Percentiles rank a stretch among this genome's conserved stretches.
Evolutionary conservation across 1,140 invertebrate genomes (phyloP).

Genomic region (Pogonognathellus flavescens): DNA sequence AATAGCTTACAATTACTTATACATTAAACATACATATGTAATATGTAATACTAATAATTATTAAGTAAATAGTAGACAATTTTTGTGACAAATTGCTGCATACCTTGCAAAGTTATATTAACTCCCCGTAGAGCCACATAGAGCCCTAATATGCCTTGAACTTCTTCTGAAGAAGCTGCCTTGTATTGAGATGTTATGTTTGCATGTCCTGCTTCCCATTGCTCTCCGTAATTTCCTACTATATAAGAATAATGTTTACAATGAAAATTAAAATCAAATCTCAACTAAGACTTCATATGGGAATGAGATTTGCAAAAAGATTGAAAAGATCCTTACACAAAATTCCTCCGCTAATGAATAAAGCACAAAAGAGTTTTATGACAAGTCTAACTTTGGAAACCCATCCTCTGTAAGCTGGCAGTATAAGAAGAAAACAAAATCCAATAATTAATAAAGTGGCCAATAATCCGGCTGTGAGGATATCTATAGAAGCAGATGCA

Average conservation of each 20-base stretch:
- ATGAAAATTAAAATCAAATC: too few relatives aligned
- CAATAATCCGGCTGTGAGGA: conserved; percentile 73
- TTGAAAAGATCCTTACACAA: conserved; percentile 70
- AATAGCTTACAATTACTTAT: too few relatives aligned
- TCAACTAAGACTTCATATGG: background rate
- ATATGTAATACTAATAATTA: conserved; percentile 5
- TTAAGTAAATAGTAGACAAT: conserved; percentile 29
- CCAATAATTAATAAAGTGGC: conserved; percentile 72
- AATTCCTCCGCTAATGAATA: conserved; percentile 73
- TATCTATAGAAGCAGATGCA: conserved; percentile 73
- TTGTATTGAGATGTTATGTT: conserved; percentile 73
- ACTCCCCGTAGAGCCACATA: conserved; percentile 75
- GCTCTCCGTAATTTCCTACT: conserved; percentile 76
- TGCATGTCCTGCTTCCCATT: conserved; percentile 74
- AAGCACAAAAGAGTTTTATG: conserved; percentile 66
- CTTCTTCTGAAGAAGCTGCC: conserved; percentile 72
- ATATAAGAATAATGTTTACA: background rate
- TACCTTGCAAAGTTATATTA: conserved; percentile 76
- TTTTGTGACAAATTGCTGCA: background rate
- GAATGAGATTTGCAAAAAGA: background rate
- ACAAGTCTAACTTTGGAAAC: conserved; percentile 69
- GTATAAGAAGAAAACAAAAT: conserved; percentile 71
- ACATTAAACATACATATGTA: too few relatives aligned
- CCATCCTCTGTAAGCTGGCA: conserved; percentile 72
- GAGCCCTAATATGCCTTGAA: conserved; percentile 73